phyloP scores from a whole-genome alignment of 2,113 vertebrate genomes.

The Scolopax mira region DNA sequence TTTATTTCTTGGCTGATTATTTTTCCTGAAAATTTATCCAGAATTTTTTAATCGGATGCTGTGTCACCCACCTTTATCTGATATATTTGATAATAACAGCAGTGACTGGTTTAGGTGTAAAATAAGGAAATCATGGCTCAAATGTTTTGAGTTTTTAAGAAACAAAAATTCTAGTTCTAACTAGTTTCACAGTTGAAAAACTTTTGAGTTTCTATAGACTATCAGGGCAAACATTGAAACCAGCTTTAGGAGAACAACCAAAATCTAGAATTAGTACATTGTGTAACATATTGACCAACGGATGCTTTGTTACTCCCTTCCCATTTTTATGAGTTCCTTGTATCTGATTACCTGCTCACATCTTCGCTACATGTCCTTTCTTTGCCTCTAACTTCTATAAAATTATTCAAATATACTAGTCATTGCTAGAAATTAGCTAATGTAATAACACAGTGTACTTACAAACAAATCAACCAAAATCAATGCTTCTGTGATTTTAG shows the following conservation, averaged over 20 bases:
- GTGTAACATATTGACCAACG: background rate
- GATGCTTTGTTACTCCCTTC: slow-evolving; percentile 2
- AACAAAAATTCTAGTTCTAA: background rate
- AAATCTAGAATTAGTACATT: background rate
- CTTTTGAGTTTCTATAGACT: background rate
- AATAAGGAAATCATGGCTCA: background rate
- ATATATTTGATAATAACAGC: background rate
- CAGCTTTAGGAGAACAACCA: background rate
- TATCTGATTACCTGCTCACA: background rate
- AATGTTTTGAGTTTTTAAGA: background rate
- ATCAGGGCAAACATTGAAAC: background rate
- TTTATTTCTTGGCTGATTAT: background rate
- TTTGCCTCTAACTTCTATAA: background rate
- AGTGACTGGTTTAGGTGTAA: background rate
- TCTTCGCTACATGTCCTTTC: background rate
- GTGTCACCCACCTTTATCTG: background rate
- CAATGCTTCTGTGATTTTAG: background rate
- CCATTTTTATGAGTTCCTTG: background rate
- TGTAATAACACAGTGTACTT: background rate
- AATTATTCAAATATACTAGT: background rate
- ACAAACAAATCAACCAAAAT: background rate
- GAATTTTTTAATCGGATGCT: background rate
- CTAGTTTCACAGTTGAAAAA: background rate
- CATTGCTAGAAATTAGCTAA: background rate
- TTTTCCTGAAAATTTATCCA: background rate